These are phyloP conservation scores for Arrhamphus sclerolepis DNA, from an alignment of 2,797 vertebrate species.

Conservation along the genomic window DNA sequence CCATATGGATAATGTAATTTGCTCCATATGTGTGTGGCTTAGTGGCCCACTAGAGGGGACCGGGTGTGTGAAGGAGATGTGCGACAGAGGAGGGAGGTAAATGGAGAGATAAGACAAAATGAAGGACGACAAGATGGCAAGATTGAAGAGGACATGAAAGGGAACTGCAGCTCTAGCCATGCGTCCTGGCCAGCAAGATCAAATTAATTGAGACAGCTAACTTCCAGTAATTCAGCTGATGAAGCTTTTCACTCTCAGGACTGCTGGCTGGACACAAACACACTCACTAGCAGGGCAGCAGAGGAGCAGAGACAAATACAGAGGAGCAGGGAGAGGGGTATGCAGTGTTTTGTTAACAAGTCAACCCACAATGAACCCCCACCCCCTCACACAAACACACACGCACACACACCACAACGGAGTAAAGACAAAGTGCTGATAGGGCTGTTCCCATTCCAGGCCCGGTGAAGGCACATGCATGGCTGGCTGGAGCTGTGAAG, in stretches of 20 bases:
- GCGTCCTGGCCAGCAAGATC: slow-evolving; percentile 41
- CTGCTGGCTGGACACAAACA: slow-evolving; percentile 76
- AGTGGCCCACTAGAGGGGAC: slow-evolving; percentile 16
- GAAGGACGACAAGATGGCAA: slow-evolving; percentile 52
- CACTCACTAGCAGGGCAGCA: slow-evolving; percentile 49
- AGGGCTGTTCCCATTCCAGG: slow-evolving; percentile 65
- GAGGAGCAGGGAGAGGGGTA: slow-evolving; percentile 44
- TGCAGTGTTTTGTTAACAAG: slow-evolving; percentile 70
- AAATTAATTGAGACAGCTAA: slow-evolving; percentile 80
- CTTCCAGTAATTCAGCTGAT: slow-evolving; percentile 80
- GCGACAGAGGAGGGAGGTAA: slow-evolving; percentile 20
- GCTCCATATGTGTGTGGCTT: slow-evolving; percentile 46
- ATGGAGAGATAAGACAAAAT: slow-evolving; percentile 31
- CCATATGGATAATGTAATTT: slow-evolving; percentile 40
- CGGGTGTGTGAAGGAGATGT: slow-evolving; percentile 1
- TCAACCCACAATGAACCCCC: slow-evolving; percentile 48
- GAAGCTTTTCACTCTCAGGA: slow-evolving; percentile 75
- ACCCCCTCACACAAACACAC: slow-evolving; percentile 14
- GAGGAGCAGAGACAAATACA: slow-evolving; percentile 53
- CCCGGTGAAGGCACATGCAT: slow-evolving; percentile 61
- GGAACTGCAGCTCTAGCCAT: slow-evolving; percentile 27
- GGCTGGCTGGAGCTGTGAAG: slow-evolving; percentile 74
- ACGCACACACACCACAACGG: slow-evolving; percentile 42
- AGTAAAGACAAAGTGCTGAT: slow-evolving; percentile 72
- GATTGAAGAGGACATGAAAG: slow-evolving; percentile 23